Evolutionary conservation across 2,888 invertebrate species (phyloP).

Genomic region (Harpalus rubripes): DNA sequence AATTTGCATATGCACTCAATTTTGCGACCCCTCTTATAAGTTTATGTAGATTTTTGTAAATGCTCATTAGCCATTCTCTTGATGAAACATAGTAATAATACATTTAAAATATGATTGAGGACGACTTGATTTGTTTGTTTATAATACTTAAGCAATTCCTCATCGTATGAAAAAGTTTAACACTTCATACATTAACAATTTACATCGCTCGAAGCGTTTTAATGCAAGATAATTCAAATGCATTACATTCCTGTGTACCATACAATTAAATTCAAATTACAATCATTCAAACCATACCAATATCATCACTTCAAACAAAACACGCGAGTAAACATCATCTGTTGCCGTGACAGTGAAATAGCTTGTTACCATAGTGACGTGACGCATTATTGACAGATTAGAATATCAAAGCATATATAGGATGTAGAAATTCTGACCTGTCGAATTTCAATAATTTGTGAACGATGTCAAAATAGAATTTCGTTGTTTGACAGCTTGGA

Average conservation of each 20-base stretch:
- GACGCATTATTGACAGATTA: constrained; percentile 37
- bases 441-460: constrained; percentile 50
- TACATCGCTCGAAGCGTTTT: background rate
- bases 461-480: constrained; percentile 36
- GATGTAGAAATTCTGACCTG: constrained; percentile 31
- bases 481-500: constrained; percentile 6
- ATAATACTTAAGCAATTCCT: too few relatives aligned
- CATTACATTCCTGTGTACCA: constrained; percentile 2
- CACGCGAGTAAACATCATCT: constrained; percentile 6
- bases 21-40: too few relatives aligned
- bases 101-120: too few relatives aligned
- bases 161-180: too few relatives aligned
- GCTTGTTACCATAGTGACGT: constrained; percentile 8
- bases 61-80: too few relatives aligned
- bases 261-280: constrained; percentile 46
- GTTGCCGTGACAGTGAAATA: constrained; percentile 22
- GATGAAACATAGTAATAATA: too few relatives aligned
- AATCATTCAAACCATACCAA: background rate
- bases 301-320: constrained; percentile 36
- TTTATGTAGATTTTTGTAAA: too few relatives aligned
- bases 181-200: background rate
- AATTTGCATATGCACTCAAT: too few relatives aligned
- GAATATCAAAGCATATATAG: constrained; percentile 25
- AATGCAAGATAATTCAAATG: background rate
- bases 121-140: too few relatives aligned